phyloP scores from a whole-genome alignment of 2,888 invertebrate species.

The Cataglyphis rosenhaueri region DNA sequence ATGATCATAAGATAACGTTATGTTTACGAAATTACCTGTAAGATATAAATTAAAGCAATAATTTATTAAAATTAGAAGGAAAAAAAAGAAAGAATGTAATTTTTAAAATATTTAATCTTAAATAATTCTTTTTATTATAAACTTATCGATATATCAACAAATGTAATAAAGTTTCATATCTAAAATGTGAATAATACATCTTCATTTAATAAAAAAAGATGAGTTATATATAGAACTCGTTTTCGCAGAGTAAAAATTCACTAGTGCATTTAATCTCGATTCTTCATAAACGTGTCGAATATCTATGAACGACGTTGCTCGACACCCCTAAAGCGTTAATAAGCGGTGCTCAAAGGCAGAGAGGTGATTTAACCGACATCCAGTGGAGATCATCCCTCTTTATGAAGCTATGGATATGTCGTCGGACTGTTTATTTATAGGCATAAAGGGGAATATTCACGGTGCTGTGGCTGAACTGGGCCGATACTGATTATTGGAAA shows the following conservation, averaged over 20 bases:
- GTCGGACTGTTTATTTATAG: slow-evolving; percentile 81
- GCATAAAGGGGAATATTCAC: slow-evolving; percentile 81
- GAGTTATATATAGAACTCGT: background rate
- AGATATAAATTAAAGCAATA: background rate
- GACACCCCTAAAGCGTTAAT: slow-evolving; percentile 39
- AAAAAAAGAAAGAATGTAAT: background rate
- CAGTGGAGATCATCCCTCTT: slow-evolving; percentile 55
- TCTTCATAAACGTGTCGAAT: slow-evolving; percentile 14
- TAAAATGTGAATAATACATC: background rate
- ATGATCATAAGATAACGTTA: background rate
- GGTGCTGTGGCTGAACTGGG: slow-evolving; percentile 81
- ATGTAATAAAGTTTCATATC: background rate
- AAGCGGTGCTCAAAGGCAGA: slow-evolving; percentile 20
- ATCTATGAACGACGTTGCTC: slow-evolving; percentile 5
- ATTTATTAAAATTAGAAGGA: background rate
- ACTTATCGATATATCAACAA: background rate
- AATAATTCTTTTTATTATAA: background rate
- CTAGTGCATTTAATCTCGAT: slow-evolving; percentile 12
- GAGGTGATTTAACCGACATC: slow-evolving; percentile 39
- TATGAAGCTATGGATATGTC: slow-evolving; percentile 60
- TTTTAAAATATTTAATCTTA: background rate
- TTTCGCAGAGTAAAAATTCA: slow-evolving; percentile 18
- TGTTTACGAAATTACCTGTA: background rate
- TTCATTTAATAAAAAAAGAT: background rate
- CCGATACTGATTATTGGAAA: slow-evolving; percentile 83